Percentiles rank a stretch among this genome's conserved stretches.
phyloP scores from a whole-genome alignment of 1,140 invertebrate species.

The Antheraea pernyi region DNA sequence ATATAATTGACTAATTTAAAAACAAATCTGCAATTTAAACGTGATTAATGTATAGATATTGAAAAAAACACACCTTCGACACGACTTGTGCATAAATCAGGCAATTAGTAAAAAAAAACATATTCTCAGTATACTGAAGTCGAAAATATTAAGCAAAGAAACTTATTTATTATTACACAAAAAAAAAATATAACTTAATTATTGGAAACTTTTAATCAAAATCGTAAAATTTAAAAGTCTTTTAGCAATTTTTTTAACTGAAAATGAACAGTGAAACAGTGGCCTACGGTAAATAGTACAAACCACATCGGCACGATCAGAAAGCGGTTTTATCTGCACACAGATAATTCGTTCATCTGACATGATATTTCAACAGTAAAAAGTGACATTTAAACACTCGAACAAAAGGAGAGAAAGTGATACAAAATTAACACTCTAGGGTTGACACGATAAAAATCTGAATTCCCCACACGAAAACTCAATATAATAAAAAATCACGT shows the following conservation, averaged over 20 bases:
- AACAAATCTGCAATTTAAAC: no score
- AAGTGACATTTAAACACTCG: slow-evolving; percentile 43
- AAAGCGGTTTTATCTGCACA: slow-evolving; percentile 54
- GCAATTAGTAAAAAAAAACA: no score
- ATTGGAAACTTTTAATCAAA: no score
- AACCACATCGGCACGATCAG: slow-evolving; percentile 53
- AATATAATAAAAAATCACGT: no score
- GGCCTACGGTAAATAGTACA: slow-evolving; percentile 34
- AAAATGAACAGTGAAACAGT: not conserved
- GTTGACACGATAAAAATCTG: not conserved
- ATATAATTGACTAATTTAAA: no score
- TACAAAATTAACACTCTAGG: not conserved
- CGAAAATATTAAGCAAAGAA: no score
- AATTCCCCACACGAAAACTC: not conserved
- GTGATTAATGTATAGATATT: no score
- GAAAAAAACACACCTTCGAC: no score
- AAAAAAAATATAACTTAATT: no score
- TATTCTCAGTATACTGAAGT: no score
- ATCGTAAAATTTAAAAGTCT: not conserved
- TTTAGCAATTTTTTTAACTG: not conserved
- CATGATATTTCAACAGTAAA: slow-evolving; percentile 48
- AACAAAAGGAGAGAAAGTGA: slow-evolving; percentile 70
- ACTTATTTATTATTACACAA: no score
- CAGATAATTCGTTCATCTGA: slow-evolving; percentile 48
- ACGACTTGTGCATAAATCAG: no score